Evolutionary conservation across 2,113 vertebrate species (phyloP).

Genomic region (Forbesichthys papilliferus): DNA sequence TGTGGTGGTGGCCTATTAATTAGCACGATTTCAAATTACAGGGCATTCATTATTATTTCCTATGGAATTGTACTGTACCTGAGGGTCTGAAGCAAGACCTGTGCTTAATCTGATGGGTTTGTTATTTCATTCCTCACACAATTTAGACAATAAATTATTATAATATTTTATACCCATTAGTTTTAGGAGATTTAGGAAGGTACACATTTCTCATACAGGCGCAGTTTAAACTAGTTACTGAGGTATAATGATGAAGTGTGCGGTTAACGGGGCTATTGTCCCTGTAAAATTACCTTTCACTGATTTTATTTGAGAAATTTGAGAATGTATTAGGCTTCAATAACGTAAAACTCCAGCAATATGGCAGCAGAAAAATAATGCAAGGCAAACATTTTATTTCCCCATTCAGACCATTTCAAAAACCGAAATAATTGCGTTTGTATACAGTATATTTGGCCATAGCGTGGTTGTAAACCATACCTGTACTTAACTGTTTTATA

Average conservation of each 20-base stretch:
- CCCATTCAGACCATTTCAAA: not conserved
- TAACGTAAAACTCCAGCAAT: slow-evolving; percentile 11
- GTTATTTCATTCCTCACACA: slow-evolving; percentile 20
- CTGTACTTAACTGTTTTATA: too few species aligned
- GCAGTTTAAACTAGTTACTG: slow-evolving; percentile 20
- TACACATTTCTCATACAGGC: slow-evolving; percentile 12
- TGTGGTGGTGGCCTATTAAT: too few species aligned
- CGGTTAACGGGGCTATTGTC: slow-evolving; percentile 41
- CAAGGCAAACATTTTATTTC: slow-evolving; percentile 35
- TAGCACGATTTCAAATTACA: too few species aligned
- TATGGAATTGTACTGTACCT: too few species aligned
- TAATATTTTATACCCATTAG: slow-evolving; percentile 41
- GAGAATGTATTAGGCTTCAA: slow-evolving; percentile 55
- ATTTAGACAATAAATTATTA: too few species aligned
- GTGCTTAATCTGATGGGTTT: not conserved
- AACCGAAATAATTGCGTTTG: too few species aligned
- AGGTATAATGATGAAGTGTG: slow-evolving; percentile 44
- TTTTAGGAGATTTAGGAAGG: slow-evolving; percentile 10
- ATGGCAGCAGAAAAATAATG: slow-evolving; percentile 7
- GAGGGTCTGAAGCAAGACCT: too few species aligned
- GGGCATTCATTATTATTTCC: too few species aligned
- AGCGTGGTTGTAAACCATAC: too few species aligned
- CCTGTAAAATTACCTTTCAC: slow-evolving; percentile 26
- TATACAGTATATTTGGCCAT: too few species aligned
- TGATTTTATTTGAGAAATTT: slow-evolving; percentile 47